These are phyloP conservation scores for Andrena bicolor DNA, from an alignment of 2,888 invertebrate genomes.

Conservation along the genomic window DNA sequence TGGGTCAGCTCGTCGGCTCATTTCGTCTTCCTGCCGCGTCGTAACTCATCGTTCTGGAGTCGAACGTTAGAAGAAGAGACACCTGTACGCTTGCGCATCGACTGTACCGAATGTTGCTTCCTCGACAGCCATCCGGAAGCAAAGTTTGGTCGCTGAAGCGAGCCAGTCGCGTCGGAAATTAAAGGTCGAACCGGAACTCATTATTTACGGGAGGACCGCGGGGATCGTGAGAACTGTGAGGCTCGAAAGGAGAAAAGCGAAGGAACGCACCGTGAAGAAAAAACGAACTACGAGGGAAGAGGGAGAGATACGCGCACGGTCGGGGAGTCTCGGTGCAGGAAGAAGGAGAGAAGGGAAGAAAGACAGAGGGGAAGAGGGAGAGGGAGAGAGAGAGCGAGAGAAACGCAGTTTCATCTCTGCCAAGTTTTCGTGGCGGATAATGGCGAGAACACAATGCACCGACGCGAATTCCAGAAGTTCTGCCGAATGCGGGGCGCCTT, in stretches of 20 bases:
- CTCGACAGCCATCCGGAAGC: conserved; percentile 4
- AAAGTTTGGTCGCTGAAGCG: not conserved
- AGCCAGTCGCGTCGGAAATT: conserved; percentile 20
- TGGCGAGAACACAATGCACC: conserved; percentile 70
- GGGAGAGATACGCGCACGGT: not conserved
- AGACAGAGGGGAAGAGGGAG: not conserved
- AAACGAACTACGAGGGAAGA: conserved; percentile 7
- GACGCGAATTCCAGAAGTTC: conserved; percentile 73
- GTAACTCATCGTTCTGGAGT: not conserved
- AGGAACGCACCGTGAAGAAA: conserved; percentile 4
- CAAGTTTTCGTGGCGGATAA: conserved; percentile 68
- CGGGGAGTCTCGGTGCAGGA: not conserved
- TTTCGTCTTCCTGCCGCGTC: not conserved
- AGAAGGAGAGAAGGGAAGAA: not conserved
- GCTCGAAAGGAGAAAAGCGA: conserved; percentile 23
- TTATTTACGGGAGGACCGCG: conserved; percentile 33
- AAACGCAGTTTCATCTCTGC: conserved; percentile 63
- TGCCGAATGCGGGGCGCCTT: conserved; percentile 69
- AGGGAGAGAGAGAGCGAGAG: conserved; percentile 32
- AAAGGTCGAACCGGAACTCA: conserved; percentile 36
- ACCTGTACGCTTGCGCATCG: not conserved
- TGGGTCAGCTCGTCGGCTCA: too few species aligned
- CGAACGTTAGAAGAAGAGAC: not conserved
- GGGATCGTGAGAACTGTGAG: conserved; percentile 31
- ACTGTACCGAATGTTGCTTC: not conserved